Conservation (phyloP, 2,113 vertebrate species). For the Apodemus sylvaticus region DNA sequence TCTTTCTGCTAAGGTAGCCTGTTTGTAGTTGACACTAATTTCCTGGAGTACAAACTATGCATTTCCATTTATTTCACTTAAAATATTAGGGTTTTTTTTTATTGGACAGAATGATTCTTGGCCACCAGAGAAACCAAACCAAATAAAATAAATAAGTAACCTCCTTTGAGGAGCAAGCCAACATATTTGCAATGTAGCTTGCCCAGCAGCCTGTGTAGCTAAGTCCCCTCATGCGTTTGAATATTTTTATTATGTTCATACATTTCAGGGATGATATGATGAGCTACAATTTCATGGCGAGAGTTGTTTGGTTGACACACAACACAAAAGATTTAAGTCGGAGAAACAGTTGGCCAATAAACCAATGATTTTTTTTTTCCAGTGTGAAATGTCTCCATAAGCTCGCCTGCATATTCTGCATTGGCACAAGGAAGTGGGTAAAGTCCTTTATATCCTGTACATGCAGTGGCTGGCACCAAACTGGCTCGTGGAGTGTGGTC, state of each 20-base stretch:
- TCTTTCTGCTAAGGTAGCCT: not conserved
- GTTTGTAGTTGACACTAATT: not conserved
- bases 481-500: not conserved
- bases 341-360: not conserved
- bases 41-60: not conserved
- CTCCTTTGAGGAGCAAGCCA: slow-evolving; percentile 21
- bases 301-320: not conserved
- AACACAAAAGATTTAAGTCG: not conserved
- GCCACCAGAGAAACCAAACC: not conserved
- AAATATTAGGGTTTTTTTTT: slow-evolving; percentile 4
- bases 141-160: slow-evolving; percentile 13
- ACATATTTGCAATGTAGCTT: not conserved
- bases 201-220: not conserved
- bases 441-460: not conserved
- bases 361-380: too few relatives aligned
- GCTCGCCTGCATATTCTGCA: not conserved
- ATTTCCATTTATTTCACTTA: slow-evolving; percentile 13
- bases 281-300: not conserved
- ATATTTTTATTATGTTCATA: not conserved
- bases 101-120: not conserved
- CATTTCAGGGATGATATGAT: not conserved
- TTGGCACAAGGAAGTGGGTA: not conserved
- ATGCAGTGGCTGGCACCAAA: not conserved
- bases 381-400: not conserved
- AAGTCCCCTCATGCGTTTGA: not conserved